These are phyloP conservation scores for Helleia helle DNA, from an alignment of 2,888 invertebrate species.

Conservation along the genomic window DNA sequence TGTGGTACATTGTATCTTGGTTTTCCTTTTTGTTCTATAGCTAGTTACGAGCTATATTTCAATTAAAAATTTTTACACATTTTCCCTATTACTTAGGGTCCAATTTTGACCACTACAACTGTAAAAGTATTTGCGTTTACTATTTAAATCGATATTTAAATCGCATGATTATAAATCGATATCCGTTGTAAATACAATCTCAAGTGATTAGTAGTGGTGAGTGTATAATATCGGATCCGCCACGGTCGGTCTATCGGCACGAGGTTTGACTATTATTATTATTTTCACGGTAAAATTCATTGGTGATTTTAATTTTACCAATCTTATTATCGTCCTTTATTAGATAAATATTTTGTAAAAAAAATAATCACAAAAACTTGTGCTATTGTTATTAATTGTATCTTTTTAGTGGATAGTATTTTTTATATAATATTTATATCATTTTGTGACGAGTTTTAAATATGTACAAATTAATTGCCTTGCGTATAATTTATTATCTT, in stretches of 20 bases:
- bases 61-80: too few species aligned
- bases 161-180: neutral
- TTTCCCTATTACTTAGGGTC: too few species aligned
- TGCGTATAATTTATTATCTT: too few species aligned
- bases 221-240: slow-evolving; percentile 62
- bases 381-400: neutral
- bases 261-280: slow-evolving; percentile 36
- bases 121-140: too few species aligned
- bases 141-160: too few species aligned
- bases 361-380: neutral
- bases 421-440: neutral
- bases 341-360: neutral
- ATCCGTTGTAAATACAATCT: slow-evolving; percentile 36
- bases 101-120: too few species aligned
- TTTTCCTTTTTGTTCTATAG: too few species aligned
- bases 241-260: slow-evolving; percentile 49
- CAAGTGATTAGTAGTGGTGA: slow-evolving; percentile 56
- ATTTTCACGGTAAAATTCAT: slow-evolving; percentile 30
- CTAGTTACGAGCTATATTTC: too few species aligned
- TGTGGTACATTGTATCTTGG: too few species aligned
- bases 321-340: too few species aligned
- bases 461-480: neutral
- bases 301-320: neutral
- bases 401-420: neutral
- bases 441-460: neutral